phyloP scores from a whole-genome alignment of 2,888 invertebrate genomes.

The Rhaphigaster nebulosa region DNA sequence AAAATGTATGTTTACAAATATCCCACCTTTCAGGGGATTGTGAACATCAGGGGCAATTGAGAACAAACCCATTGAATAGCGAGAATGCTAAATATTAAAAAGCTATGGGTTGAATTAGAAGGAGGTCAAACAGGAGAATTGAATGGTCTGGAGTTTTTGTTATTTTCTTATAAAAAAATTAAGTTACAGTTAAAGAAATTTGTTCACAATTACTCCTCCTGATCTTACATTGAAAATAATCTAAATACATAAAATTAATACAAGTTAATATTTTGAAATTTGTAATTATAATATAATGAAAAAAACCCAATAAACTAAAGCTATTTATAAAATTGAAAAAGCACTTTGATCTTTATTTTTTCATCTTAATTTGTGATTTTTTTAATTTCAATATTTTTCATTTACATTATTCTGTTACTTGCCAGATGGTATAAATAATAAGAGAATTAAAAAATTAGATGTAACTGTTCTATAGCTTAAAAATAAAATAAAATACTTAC shows the following conservation, averaged over 20 bases:
- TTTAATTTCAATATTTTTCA: background rate
- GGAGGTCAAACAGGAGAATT: no score
- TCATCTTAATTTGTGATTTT: background rate
- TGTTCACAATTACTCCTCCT: no score
- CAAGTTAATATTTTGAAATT: background rate
- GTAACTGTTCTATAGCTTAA: background rate
- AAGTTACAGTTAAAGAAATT: no score
- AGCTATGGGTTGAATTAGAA: no score
- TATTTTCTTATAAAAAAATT: no score
- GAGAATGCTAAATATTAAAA: no score
- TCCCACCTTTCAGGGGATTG: no score
- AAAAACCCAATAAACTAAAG: background rate
- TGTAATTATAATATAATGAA: background rate
- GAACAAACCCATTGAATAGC: no score
- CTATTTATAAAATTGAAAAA: background rate
- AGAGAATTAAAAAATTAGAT: background rate
- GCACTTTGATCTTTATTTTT: background rate
- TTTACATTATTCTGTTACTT: background rate
- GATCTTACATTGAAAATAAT: background rate
- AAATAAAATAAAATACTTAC: slow-evolving; percentile 14
- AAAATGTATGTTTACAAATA: no score
- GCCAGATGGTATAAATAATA: background rate
- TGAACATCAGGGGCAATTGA: no score
- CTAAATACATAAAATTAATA: background rate
- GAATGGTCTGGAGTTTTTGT: no score